Conservation (phyloP, 2,113 vertebrate genomes). For the Urocolius indicus region DNA sequence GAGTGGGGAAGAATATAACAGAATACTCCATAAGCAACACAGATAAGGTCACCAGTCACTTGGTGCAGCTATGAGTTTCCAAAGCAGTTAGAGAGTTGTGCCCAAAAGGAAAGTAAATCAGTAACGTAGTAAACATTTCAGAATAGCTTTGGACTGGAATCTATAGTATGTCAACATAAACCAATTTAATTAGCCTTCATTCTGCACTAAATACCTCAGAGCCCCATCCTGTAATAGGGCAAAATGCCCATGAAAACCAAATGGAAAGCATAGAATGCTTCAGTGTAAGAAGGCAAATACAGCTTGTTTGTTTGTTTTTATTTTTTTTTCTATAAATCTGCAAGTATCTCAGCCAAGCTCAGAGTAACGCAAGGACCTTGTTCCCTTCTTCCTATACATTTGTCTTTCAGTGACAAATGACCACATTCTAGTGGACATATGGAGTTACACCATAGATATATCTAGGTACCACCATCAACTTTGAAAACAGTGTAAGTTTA, state of each 20-base stretch:
- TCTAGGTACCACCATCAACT: accelerated
- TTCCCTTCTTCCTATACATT: background rate
- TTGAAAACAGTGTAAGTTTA: background rate
- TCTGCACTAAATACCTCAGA: background rate
- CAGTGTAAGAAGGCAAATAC: background rate
- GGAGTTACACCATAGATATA: background rate
- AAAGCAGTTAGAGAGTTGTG: background rate
- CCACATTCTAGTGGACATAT: background rate
- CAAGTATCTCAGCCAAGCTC: background rate
- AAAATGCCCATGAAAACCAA: background rate
- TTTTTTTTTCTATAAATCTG: background rate
- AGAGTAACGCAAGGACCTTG: background rate
- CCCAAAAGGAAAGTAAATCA: conserved; percentile 10
- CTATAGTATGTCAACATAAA: background rate
- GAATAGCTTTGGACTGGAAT: conserved; percentile 9
- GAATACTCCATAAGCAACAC: background rate
- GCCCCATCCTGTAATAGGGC: background rate
- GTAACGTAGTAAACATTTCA: background rate
- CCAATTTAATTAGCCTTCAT: conserved; percentile 20
- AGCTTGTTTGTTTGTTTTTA: no score
- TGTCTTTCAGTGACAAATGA: background rate
- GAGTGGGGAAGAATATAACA: background rate
- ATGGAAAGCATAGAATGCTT: background rate
- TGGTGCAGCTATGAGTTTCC: background rate
- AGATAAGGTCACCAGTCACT: background rate